phyloP scores from a whole-genome alignment of 2,888 invertebrate species.

The Scelioninae gen. 1 region DNA sequence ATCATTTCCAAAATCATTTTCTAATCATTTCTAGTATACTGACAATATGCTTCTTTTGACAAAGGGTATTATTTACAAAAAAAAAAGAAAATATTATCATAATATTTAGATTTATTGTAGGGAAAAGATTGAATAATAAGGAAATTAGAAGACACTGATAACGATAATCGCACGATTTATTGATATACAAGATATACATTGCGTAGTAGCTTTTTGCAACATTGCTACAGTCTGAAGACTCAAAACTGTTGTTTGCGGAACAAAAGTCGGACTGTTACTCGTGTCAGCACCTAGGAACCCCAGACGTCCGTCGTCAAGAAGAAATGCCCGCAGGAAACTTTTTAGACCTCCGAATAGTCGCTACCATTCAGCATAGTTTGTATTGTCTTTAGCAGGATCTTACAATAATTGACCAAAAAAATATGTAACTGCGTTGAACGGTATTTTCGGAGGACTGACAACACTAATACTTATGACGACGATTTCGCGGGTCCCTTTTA shows the following conservation, averaged over 20 bases:
- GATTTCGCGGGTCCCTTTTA: conserved; percentile 23
- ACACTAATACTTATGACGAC: conserved; percentile 13
- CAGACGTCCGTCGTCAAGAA: conserved; percentile 18
- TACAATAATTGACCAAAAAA: too few species aligned
- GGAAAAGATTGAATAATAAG: conserved; percentile 14
- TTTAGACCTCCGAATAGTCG: neutral
- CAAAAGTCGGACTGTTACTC: conserved; percentile 40
- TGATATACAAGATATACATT: conserved; percentile 83
- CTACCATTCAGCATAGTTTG: conserved; percentile 45
- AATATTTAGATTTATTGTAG: too few species aligned
- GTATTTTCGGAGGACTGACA: conserved; percentile 1
- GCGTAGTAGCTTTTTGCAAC: conserved; percentile 72
- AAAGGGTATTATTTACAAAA: too few species aligned
- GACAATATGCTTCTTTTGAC: too few species aligned
- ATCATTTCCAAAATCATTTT: too few species aligned
- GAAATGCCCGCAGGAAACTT: neutral
- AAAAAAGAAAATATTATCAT: too few species aligned
- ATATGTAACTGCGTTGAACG: conserved; percentile 57
- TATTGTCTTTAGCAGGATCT: conserved; percentile 64
- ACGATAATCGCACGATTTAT: conserved; percentile 81
- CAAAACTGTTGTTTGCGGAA: conserved; percentile 60
- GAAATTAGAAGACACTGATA: conserved; percentile 53
- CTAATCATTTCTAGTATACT: too few species aligned
- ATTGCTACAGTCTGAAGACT: conserved; percentile 69
- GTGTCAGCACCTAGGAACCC: conserved; percentile 40